phyloP scores from a whole-genome alignment of 2,888 invertebrate species.

The Copidosoma aretas region DNA sequence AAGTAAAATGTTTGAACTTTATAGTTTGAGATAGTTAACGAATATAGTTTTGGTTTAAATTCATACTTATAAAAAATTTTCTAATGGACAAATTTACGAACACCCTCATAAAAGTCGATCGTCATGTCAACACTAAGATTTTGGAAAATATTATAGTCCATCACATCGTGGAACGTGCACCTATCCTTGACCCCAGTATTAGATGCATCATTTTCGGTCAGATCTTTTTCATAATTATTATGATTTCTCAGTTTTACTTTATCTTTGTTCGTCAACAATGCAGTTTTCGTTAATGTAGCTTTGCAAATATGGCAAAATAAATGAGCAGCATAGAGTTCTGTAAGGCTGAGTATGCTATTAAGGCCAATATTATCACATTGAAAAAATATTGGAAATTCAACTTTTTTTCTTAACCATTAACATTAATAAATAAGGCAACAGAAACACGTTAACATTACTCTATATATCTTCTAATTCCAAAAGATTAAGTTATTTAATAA shows the following conservation, averaged over 20 bases:
- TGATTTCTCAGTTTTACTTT: not conserved
- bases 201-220: not conserved
- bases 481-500: conserved; percentile 13
- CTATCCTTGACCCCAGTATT: not conserved
- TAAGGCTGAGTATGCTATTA: conserved; percentile 3
- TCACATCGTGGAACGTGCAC: conserved; percentile 1
- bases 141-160: conserved; percentile 10
- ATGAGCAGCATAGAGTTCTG: not conserved
- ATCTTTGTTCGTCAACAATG: not conserved
- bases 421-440: no score
- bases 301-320: conserved; percentile 8
- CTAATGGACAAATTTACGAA: not conserved
- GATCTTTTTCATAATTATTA: not conserved
- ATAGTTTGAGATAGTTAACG: not conserved
- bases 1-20: not conserved
- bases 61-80: not conserved
- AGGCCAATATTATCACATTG: conserved; percentile 8
- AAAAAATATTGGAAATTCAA: conserved; percentile 4
- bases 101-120: not conserved
- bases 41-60: conserved; percentile 9
- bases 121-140: not conserved
- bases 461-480: not conserved
- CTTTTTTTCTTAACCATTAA: not conserved
- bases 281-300: not conserved
- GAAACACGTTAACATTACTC: not conserved